Base-by-base conservation (phyloP, 2,797 vertebrate genomes). In the Sebastes oblongus region DNA sequence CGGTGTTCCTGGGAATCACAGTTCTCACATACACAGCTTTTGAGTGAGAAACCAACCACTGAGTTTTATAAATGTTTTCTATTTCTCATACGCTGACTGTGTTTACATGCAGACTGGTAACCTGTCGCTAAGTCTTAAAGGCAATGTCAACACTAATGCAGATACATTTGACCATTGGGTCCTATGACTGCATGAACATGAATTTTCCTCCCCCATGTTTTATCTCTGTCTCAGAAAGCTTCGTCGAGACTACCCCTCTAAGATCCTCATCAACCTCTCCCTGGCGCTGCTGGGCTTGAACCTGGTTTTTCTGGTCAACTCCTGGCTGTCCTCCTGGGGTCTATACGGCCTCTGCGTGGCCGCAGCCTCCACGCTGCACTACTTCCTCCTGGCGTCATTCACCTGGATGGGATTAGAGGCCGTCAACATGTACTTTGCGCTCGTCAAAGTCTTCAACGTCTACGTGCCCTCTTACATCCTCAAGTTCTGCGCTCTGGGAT, bases 391-490 rank as follows among this genome's bases (percentile, higher is more conserved):
- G 52, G 94, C 95, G 1, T 96, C 98, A 1, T 97, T 98, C 86
- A 97, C 95, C 0, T 98, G 97, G 97, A 98, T 98, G 98, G 96
- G 96, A 22, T 91, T 99, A 78, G 96, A 97, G 72, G 96, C 97
- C 0, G 84, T 98, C 16, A 97, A 98, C 85, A 97, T 98, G 95
- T 98, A 98, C 86, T 95, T 98, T 6, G 95, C 96, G 14, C 91
- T 99, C 2, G 93, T 99, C 86, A 98, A 97, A 94, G 97, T 99
- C 80, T 98, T 99, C 92, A 98, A 97, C 10, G 93, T 95, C 88
- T 98, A 98, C 7, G 86, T 98, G 66, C 95, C 96, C 2, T 96
- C 96, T 22, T 98, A 97, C 56, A 97, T 97, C 70, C 93, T 98
- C 30, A 99, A 98, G 90, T 96, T 97, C 90, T 97, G 96, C 60